phyloP scores from a whole-genome alignment of 2,888 invertebrate genomes.

The Diabrotica balteata region DNA sequence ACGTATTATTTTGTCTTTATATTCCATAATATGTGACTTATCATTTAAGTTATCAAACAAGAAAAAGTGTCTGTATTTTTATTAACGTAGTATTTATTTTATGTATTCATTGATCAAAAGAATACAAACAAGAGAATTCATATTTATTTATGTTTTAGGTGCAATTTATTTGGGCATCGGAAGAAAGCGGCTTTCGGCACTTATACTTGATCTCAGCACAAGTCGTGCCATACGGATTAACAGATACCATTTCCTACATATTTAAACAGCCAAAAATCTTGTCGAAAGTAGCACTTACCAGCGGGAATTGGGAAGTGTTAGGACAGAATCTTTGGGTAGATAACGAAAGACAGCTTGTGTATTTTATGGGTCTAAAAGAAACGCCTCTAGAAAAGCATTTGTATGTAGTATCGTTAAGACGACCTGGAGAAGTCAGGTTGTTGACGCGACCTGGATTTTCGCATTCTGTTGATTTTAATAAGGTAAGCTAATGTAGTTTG shows the following conservation, averaged over 20 bases:
- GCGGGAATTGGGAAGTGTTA: conserved; percentile 94
- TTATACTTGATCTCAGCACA: conserved; percentile 80
- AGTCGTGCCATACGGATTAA: conserved; percentile 61
- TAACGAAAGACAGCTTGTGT: conserved; percentile 77
- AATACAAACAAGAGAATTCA: background rate
- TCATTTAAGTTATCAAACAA: no score
- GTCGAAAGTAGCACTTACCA: conserved; percentile 79
- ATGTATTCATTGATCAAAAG: no score
- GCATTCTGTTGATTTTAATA: conserved; percentile 82
- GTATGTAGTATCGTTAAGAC: conserved; percentile 80
- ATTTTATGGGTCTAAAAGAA: conserved; percentile 90
- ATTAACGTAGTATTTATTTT: no score
- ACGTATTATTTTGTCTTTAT: no score
- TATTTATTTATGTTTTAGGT: conserved; percentile 45
- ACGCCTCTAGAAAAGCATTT: conserved; percentile 92
- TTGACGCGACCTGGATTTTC: conserved; percentile 86
- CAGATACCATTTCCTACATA: conserved; percentile 62
- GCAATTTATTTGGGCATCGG: conserved; percentile 90
- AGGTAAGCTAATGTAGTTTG: conserved; percentile 60
- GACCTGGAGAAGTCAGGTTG: conserved; percentile 76
- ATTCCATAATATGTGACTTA: no score
- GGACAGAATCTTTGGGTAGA: conserved; percentile 90
- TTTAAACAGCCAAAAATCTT: conserved; percentile 69
- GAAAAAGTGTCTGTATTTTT: no score
- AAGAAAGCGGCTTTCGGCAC: conserved; percentile 89